These are phyloP conservation scores for Drosophila watanabei DNA, from an alignment of 1,140 invertebrate species.

Conservation along the genomic window DNA sequence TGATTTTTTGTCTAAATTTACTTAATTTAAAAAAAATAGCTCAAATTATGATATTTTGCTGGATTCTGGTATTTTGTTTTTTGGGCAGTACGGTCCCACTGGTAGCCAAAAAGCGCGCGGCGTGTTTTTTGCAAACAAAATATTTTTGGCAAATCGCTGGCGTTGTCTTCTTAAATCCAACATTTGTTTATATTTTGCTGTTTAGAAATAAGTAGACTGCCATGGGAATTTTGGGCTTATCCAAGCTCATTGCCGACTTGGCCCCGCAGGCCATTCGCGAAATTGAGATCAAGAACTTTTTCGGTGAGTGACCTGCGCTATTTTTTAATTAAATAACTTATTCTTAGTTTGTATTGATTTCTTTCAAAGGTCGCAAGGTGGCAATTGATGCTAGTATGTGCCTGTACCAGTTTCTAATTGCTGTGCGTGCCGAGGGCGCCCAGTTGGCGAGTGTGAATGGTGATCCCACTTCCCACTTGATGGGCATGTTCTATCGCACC, in stretches of 20 bases:
- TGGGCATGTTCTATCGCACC: constrained; percentile 99
- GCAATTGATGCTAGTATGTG: constrained; percentile 99
- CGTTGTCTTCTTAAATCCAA: not conserved
- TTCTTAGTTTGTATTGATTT: not conserved
- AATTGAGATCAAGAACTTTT: constrained; percentile 98
- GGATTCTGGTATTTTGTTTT: not conserved
- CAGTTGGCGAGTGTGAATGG: constrained; percentile 96
- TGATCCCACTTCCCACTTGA: constrained; percentile 98
- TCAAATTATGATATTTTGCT: not conserved
- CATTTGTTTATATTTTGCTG: not conserved
- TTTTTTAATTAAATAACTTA: not conserved
- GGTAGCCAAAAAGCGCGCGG: constrained; percentile 33
- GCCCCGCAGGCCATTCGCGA: constrained; percentile 97
- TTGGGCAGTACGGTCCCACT: not conserved
- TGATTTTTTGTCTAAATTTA: not conserved
- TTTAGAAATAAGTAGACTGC: not conserved
- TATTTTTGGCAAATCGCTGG: not conserved
- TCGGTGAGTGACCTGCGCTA: constrained; percentile 89
- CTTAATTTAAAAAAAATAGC: not conserved
- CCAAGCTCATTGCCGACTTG: constrained; percentile 97
- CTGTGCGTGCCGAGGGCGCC: constrained; percentile 96
- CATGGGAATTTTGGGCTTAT: constrained; percentile 99
- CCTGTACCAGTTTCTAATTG: constrained; percentile 99
- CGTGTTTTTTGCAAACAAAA: constrained; percentile 31
- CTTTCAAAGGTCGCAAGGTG: constrained; percentile 94